Conservation (phyloP, 2,888 invertebrate species). For the Melinaea menophilus region DNA sequence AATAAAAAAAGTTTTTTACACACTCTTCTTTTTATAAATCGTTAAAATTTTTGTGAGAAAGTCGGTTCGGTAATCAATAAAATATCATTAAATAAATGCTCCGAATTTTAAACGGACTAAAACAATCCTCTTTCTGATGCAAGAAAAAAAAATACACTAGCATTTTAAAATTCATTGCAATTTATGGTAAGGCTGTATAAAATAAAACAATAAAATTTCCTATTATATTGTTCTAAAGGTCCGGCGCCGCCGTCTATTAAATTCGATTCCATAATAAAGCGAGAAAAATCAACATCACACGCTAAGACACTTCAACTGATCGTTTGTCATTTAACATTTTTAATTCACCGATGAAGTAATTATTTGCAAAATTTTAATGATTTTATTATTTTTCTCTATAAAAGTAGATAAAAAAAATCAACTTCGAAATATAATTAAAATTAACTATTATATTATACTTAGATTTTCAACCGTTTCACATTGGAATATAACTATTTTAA, state of each 20-base stretch:
- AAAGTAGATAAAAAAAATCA: background rate
- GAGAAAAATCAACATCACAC: slow-evolving; percentile 71
- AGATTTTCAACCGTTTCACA: too few relatives aligned
- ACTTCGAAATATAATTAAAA: too few relatives aligned
- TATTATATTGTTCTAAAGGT: slow-evolving; percentile 32
- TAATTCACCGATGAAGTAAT: slow-evolving; percentile 4
- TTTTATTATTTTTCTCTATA: background rate
- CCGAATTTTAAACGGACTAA: too few relatives aligned
- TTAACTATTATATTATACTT: too few relatives aligned
- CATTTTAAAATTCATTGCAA: too few relatives aligned
- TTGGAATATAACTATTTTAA: too few relatives aligned
- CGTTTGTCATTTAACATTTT: slow-evolving; percentile 20
- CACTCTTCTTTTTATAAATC: background rate
- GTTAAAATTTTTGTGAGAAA: background rate
- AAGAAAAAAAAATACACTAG: too few relatives aligned
- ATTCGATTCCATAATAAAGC: slow-evolving; percentile 65
- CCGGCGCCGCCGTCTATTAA: slow-evolving; percentile 49
- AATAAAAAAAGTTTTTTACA: slow-evolving; percentile 1
- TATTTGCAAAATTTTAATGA: background rate
- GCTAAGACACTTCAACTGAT: slow-evolving; percentile 44
- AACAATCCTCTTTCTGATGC: too few relatives aligned
- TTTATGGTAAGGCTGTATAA: too few relatives aligned
- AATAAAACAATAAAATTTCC: too few relatives aligned
- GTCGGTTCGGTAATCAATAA: slow-evolving; percentile 12
- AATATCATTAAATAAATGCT: background rate